phyloP scores from a whole-genome alignment of 2,888 invertebrate species.

The Drosophila subsilvestris region DNA sequence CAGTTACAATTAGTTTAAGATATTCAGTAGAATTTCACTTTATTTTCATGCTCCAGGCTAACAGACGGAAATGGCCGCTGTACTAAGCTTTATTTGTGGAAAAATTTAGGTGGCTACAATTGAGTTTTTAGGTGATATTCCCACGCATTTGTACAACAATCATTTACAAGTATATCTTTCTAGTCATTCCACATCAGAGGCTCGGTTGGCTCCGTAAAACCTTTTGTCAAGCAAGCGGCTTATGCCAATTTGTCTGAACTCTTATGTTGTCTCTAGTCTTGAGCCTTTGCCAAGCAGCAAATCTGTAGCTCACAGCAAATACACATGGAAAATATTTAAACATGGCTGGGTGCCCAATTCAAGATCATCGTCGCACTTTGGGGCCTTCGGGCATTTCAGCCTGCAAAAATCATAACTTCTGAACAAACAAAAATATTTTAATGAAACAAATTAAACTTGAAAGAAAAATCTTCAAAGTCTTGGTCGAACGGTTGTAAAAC shows the following conservation, averaged over 20 bases:
- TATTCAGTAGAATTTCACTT: background rate
- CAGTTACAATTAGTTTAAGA: background rate
- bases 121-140: background rate
- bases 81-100: too few species aligned
- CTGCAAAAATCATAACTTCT: too few species aligned
- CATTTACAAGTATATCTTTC: background rate
- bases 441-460: too few species aligned
- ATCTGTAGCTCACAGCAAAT: conserved; percentile 19
- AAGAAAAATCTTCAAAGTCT: too few species aligned
- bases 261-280: conserved; percentile 43
- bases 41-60: background rate
- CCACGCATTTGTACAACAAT: background rate
- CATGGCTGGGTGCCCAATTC: background rate
- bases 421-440: too few species aligned
- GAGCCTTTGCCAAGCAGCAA: conserved; percentile 32
- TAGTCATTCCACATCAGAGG: background rate
- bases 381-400: background rate
- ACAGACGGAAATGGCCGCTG: too few species aligned
- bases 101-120: background rate
- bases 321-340: conserved; percentile 21
- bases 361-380: background rate
- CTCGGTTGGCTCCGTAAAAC: conserved; percentile 4
- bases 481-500: too few species aligned
- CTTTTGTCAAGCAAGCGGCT: conserved; percentile 52
- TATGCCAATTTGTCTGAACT: conserved; percentile 63